Evolutionary conservation across 2,113 vertebrate genomes (phyloP).

Genomic region (Micronycteris hirsuta): DNA sequence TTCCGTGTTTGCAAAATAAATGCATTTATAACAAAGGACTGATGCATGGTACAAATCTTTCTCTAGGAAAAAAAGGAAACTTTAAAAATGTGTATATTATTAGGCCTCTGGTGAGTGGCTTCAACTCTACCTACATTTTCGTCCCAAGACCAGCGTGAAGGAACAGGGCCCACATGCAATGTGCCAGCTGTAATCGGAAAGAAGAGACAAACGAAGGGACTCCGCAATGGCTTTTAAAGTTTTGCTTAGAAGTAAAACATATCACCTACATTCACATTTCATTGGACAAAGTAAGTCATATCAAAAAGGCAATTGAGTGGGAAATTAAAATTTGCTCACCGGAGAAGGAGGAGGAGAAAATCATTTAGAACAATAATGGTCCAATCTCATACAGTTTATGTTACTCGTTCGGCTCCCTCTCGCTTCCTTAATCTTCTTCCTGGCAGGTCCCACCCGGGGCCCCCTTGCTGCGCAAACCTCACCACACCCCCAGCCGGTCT

Average conservation of each 20-base stretch:
- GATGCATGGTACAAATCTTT: neutral
- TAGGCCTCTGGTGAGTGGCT: neutral
- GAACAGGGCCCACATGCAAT: neutral
- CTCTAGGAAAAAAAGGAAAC: neutral
- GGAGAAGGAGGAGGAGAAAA: neutral
- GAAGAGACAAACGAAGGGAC: neutral
- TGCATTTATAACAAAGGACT: neutral
- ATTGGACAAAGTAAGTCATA: neutral
- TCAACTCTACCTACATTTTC: neutral
- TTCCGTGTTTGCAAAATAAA: neutral
- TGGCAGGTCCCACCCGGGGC: neutral
- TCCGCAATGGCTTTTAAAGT: neutral
- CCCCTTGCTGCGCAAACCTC: neutral
- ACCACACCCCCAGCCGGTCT: neutral
- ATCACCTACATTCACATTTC: neutral
- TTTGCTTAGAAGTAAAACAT: neutral
- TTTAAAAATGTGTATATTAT: neutral
- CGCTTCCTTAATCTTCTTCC: neutral
- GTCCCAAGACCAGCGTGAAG: neutral
- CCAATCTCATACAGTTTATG: neutral
- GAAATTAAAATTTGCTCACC: neutral
- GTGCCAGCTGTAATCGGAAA: neutral
- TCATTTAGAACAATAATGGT: neutral
- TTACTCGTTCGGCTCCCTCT: neutral
- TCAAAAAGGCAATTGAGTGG: neutral